Conservation (phyloP, 2,888 invertebrate genomes). For the Camponotus fellah region DNA sequence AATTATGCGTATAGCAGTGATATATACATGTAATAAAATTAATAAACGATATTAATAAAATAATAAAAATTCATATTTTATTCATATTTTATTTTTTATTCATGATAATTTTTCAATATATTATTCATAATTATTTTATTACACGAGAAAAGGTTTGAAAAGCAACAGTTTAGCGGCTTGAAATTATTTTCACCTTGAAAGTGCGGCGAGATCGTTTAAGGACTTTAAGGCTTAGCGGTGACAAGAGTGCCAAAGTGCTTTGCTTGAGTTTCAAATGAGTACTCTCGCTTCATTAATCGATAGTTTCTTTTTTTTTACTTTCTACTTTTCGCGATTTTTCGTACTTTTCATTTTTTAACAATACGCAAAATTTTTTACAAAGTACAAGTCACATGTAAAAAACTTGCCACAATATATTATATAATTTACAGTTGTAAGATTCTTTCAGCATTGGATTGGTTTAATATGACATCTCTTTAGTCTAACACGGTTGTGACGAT, state of each 20-base stretch:
- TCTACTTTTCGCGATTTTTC: constrained; percentile 29
- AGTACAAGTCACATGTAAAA: constrained; percentile 5
- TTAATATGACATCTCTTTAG: background rate
- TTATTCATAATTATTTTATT: background rate
- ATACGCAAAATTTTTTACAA: constrained; percentile 4
- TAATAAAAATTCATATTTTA: background rate
- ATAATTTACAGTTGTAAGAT: background rate
- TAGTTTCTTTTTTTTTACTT: constrained; percentile 9
- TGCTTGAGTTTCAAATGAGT: constrained; percentile 50
- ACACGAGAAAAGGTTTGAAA: background rate
- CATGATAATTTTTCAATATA: background rate
- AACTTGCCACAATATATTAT: background rate
- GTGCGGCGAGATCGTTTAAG: constrained; percentile 38
- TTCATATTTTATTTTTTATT: background rate
- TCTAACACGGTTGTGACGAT: background rate
- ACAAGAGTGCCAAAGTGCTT: constrained; percentile 44
- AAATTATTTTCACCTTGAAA: constrained; percentile 35
- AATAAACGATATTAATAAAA: constrained; percentile 5
- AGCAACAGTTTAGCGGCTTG: background rate
- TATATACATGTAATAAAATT: background rate
- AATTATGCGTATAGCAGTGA: background rate
- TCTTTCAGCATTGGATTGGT: background rate
- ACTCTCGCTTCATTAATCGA: constrained; percentile 26
- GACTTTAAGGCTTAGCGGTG: constrained; percentile 46
- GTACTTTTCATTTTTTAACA: background rate